These are phyloP conservation scores for Tetraneura akinire DNA, from an alignment of 1,140 invertebrate species.

Conservation along the genomic window DNA sequence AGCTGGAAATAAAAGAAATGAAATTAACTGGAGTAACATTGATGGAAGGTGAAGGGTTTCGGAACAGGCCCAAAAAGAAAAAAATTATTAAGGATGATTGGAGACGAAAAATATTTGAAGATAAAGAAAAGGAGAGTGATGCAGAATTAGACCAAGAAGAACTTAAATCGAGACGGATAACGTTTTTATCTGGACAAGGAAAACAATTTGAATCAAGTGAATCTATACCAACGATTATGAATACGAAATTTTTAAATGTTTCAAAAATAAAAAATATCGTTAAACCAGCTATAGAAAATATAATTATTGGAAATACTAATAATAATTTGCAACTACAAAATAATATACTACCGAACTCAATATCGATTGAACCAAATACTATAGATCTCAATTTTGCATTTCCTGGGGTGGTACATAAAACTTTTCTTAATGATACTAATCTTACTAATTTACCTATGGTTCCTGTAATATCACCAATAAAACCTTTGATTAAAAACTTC, in stretches of 20 bases:
- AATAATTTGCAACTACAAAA: conserved; percentile 57
- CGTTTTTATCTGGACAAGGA: conserved; percentile 6
- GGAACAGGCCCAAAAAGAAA: conserved; percentile 62
- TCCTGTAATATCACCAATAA: conserved; percentile 66
- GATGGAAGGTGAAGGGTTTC: conserved; percentile 67
- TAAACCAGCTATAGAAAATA: neutral
- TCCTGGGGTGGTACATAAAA: conserved; percentile 58
- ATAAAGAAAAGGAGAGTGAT: conserved; percentile 68
- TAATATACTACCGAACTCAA: conserved; percentile 61
- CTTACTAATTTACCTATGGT: conserved; percentile 66
- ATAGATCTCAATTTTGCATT: conserved; percentile 58
- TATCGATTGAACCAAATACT: conserved; percentile 61
- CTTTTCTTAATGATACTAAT: conserved; percentile 60
- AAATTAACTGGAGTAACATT: conserved; percentile 62
- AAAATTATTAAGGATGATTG: conserved; percentile 65
- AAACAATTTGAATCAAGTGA: conserved; percentile 16
- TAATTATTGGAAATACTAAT: neutral
- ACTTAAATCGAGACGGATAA: conserved; percentile 58
- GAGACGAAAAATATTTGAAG: conserved; percentile 72
- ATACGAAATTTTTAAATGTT: conserved; percentile 15
- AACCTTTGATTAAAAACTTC: conserved; percentile 61
- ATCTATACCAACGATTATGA: neutral
- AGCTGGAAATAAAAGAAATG: conserved; percentile 46
- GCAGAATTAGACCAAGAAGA: conserved; percentile 63
- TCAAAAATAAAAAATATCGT: conserved; percentile 32